Evolutionary conservation across 2,797 vertebrate species (phyloP), one percentile per base, ranked within the genome.

Genomic region (Dermochelys coriacea): DNA sequence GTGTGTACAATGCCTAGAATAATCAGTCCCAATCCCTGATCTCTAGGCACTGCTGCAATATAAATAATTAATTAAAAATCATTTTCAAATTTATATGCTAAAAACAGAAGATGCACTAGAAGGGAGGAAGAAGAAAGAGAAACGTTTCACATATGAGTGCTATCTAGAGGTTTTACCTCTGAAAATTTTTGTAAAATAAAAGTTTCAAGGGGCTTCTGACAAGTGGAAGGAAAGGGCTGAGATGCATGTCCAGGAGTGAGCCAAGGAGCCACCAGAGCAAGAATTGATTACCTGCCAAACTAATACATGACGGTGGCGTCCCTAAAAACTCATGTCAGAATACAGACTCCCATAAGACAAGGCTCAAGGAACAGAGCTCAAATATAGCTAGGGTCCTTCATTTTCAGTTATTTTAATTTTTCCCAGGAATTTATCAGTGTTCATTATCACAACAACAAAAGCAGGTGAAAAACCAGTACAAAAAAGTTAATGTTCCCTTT

Each of bases 291-390:
- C 57, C 74, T 94, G 45, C 47, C 83, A 84, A 37, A 57, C 50
- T 86, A 34, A 59, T 47, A 61, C 29, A 31, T 51, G 50, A 34
- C 5, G 45, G 12, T 47, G 27, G 12, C 55, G 37, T 25, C 59
- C 37, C 47, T 50, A 61, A 47, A 80, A 80, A 50, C 50, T 25
- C 25, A 68, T 52, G 80, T 81, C 31, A 41, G 74, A 86, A 77
- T 23, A 90, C 89, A 95, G 90, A 34, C 51, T 94, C 85, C 50
- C 88, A 86, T 31, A 55, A 89, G 68, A 94, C 29, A 74, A 79
- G 75, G 31, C 84, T 93, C 87, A 89, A 0, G 5, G 45, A 49
- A 84, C 54, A 49, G 78, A 75, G 3, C 18, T 80, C 41, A 90
- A 86, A 90, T 74, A 55, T 77, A 85, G 85, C 59, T 85, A 83